Evolutionary conservation across 1,140 invertebrate genomes (phyloP).

Genomic region (Drosophila bocki): DNA sequence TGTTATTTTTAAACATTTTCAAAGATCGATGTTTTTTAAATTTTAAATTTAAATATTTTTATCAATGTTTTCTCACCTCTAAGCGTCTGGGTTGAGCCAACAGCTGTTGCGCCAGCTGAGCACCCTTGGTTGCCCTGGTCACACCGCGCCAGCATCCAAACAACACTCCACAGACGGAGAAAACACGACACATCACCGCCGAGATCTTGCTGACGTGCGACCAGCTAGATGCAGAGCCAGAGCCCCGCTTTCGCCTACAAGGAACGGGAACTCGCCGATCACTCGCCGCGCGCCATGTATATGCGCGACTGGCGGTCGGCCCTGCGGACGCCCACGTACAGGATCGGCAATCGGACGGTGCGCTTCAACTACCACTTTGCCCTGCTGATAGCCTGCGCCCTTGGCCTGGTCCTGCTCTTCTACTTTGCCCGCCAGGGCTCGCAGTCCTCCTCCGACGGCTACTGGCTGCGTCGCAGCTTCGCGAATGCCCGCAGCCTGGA

Average conservation of each 20-base stretch:
- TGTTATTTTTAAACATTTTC: no score
- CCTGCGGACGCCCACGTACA: conserved; percentile 92
- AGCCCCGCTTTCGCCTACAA: conserved; percentile 57
- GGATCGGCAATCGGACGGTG: conserved; percentile 93
- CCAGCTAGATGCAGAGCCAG: conserved; percentile 70
- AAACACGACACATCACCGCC: conserved; percentile 62
- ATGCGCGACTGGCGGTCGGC: conserved; percentile 93
- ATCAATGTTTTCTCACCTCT: no score
- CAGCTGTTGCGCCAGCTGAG: conserved; percentile 29
- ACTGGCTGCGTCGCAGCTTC: conserved; percentile 51
- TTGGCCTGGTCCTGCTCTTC: conserved; percentile 88
- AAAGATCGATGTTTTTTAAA: no score
- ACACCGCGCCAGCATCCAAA: conserved; percentile 36
- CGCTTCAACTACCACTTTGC: conserved; percentile 92
- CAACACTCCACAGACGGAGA: conserved; percentile 33
- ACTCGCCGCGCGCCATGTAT: conserved; percentile 74
- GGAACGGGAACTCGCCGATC: conserved; percentile 59
- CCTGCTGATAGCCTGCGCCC: conserved; percentile 87
- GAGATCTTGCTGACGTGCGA: conserved; percentile 47
- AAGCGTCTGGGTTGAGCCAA: neutral
- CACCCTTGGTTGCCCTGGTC: neutral
- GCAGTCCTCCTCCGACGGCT: conserved; percentile 67
- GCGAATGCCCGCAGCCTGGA: conserved; percentile 47
- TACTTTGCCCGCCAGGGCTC: conserved; percentile 87
- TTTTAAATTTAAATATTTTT: no score